phyloP scores from a whole-genome alignment of 2,797 vertebrate species.

The Apogon talboti region DNA sequence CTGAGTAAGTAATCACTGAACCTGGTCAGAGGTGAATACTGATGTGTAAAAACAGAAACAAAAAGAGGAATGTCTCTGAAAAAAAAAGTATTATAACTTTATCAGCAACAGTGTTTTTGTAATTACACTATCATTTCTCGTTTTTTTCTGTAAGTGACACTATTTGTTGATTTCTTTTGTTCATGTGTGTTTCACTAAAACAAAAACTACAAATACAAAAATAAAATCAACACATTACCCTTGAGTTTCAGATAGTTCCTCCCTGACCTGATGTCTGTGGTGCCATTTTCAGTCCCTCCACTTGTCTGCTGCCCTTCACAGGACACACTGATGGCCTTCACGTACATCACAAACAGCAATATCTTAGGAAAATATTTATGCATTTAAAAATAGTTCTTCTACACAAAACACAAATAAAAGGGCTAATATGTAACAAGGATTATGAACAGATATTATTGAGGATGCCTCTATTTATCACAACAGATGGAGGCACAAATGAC shows the following conservation, averaged over 20 bases:
- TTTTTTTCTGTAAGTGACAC: too few species aligned
- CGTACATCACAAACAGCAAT: conserved; percentile 35
- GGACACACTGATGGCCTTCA: conserved; percentile 60
- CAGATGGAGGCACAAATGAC: too few species aligned
- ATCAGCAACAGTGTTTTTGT: too few species aligned
- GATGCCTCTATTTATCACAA: not conserved
- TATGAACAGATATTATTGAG: not conserved
- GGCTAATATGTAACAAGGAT: conserved; percentile 8
- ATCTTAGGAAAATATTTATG: conserved; percentile 57
- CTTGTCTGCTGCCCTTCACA: not conserved
- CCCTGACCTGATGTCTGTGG: conserved; percentile 63
- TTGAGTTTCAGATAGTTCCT: conserved; percentile 67
- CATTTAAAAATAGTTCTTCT: conserved; percentile 34
- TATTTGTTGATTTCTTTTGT: too few species aligned
- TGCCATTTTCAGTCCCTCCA: conserved; percentile 39
- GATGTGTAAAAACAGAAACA: too few species aligned
- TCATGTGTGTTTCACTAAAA: too few species aligned
- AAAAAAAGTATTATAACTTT: too few species aligned
- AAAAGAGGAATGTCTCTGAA: too few species aligned
- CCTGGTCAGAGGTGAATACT: too few species aligned
- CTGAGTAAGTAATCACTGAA: too few species aligned
- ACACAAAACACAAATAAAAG: conserved; percentile 33
- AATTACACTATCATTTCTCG: too few species aligned
- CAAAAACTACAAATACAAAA: too few species aligned
- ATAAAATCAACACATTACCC: conserved; percentile 52